Evolutionary conservation across 2,888 invertebrate species (phyloP), one percentile per base, ranked within the genome.

Genomic region (Mystacides longicornis): DNA sequence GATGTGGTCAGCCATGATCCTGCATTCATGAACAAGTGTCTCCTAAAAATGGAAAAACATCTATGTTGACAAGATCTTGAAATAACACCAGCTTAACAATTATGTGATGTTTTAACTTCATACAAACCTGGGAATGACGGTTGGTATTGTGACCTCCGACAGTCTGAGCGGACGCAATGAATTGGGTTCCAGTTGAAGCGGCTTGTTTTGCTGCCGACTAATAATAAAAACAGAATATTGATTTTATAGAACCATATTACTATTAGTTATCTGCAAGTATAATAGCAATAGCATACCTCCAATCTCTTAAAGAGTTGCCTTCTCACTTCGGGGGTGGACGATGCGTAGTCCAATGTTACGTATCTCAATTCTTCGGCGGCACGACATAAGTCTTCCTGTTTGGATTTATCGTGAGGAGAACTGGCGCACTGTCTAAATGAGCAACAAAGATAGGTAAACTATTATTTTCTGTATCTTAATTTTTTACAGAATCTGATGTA

Each of bases 291-390:
- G 5, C 18, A 45, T 42, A 59, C 60, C 49, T 48, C 57, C 14
- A 61, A 47, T 23, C 55, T 52, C 16, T 46, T 53, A 46, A 61
- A 61, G 33, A 61, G 59, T 18, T 61, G 60, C 45, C 53, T 49
- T 46, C 56, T 59, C 23, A 61, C 55, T 11, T 61, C 60, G 1
- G 60, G 60, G n/a, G 60, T 51, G 9, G 59, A 61, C 0, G 60
- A 57, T 19, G 91, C 89, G 49, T 95, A 92, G 53, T 92, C 92
- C 9, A 86, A 87, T 1, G 93, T 92, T 23, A 94, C 95, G 66
- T 87, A 86, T 47, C 94, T 80, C n/a, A 99, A 74, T 64, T 95
- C 92, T 67, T 97, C 95, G 0, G 97, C 98, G 0, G 97, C 96
- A 59, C 82, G 80, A 27, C 90, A 82, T 11, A 99, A 73, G 2